A percentile compares a stretch with the other conserved stretches of the same genome.
These are phyloP conservation scores for Papilio machaon DNA, from an alignment of 1,140 invertebrate genomes.

Conservation along the genomic window DNA sequence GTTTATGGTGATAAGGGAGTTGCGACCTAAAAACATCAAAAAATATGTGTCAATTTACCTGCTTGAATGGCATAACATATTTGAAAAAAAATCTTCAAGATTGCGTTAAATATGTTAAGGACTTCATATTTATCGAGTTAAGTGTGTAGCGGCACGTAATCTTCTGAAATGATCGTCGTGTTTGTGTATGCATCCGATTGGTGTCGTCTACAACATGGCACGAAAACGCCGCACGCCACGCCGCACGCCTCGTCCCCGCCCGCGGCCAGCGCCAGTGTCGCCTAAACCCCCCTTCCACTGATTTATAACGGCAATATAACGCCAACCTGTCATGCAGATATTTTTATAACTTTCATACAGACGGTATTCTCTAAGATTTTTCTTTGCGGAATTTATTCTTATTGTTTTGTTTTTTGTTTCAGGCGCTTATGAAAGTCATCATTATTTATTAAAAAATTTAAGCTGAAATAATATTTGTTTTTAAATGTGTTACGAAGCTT, in stretches of 20 bases:
- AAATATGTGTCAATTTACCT: not conserved
- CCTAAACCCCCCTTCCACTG: slow-evolving; percentile 46
- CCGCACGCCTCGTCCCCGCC: slow-evolving; percentile 28
- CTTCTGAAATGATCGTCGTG: slow-evolving; percentile 30
- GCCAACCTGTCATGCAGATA: slow-evolving; percentile 61
- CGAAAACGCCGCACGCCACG: slow-evolving; percentile 47
- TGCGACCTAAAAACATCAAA: no score
- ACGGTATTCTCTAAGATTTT: slow-evolving; percentile 47
- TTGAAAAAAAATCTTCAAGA: slow-evolving; percentile 29
- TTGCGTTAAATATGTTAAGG: slow-evolving; percentile 48
- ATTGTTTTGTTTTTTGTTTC: slow-evolving; percentile 39
- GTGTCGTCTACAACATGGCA: slow-evolving; percentile 62
- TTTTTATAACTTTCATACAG: slow-evolving; percentile 66
- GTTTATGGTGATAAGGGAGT: no score
- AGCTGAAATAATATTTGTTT: slow-evolving; percentile 1
- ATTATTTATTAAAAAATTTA: slow-evolving; percentile 13
- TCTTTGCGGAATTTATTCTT: slow-evolving; percentile 53
- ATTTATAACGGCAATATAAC: slow-evolving; percentile 70
- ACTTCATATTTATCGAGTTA: slow-evolving; percentile 42
- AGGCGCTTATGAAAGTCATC: slow-evolving; percentile 11
- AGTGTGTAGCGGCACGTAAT: slow-evolving; percentile 32
- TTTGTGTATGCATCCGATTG: slow-evolving; percentile 57
- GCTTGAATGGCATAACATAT: slow-evolving; percentile 36
- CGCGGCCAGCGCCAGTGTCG: slow-evolving; percentile 52
- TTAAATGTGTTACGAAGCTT: not conserved